A percentile compares a stretch with the other conserved stretches of the same genome.
These are phyloP conservation scores for Gila orcuttii DNA, from an alignment of 2,113 vertebrate genomes.

Conservation along the genomic window DNA sequence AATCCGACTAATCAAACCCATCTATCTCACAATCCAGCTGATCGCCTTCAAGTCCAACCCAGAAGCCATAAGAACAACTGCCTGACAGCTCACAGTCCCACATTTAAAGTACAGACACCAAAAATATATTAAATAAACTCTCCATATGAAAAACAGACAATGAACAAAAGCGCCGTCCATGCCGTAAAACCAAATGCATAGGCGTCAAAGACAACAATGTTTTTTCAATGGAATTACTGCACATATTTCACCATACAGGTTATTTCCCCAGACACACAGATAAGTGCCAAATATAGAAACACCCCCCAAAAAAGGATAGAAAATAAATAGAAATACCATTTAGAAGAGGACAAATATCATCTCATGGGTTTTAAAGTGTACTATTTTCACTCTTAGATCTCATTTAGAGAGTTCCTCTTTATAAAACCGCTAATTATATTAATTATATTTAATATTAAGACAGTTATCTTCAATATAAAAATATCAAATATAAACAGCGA, in stretches of 20 bases:
- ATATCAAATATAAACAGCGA: constrained; percentile 66
- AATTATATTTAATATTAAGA: constrained; percentile 57
- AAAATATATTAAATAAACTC: constrained; percentile 47
- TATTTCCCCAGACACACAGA: constrained; percentile 52
- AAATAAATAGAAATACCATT: constrained; percentile 41
- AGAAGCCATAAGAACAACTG: constrained; percentile 22
- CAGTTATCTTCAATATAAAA: constrained; percentile 68
- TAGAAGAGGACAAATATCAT: constrained; percentile 44
- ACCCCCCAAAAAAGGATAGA: constrained; percentile 34
- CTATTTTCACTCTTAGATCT: constrained; percentile 31
- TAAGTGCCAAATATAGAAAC: constrained; percentile 46
- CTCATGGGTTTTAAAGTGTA: constrained; percentile 42
- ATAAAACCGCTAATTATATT: constrained; percentile 60
- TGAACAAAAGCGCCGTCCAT: constrained; percentile 15
- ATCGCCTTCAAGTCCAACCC: constrained; percentile 30
- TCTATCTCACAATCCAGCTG: neutral
- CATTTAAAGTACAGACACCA: constrained; percentile 35
- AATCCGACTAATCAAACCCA: neutral
- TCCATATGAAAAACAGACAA: constrained; percentile 18
- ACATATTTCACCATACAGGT: constrained; percentile 44
- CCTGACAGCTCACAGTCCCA: constrained; percentile 1
- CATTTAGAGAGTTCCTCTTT: constrained; percentile 49
- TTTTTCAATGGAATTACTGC: constrained; percentile 33
- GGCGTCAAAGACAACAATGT: neutral
- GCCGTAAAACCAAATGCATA: constrained; percentile 38